Conservation (phyloP, 1,140 invertebrate genomes). For the Ruditapes philippinarum region DNA sequence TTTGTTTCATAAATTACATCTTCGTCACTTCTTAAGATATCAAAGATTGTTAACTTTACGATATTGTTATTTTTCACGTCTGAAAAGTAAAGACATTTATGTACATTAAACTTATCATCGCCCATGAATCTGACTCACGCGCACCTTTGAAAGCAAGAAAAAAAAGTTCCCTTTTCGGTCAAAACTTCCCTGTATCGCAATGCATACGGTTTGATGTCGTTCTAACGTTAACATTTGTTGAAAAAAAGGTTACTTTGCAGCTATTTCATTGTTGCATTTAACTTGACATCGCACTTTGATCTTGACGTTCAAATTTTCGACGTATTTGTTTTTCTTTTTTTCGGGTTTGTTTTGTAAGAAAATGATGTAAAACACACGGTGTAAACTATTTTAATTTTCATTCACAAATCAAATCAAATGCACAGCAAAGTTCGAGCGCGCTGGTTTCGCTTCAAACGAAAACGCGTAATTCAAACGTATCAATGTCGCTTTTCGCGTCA, state of each 20-base stretch:
- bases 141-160: background rate
- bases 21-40: no score
- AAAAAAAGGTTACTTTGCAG: background rate
- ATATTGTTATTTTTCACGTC: no score
- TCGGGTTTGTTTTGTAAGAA: conserved; percentile 9
- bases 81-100: no score
- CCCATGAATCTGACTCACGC: background rate
- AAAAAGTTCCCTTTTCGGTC: background rate
- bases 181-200: background rate
- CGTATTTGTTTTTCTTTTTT: conserved; percentile 17
- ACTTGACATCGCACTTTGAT: conserved; percentile 3
- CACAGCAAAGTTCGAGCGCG: background rate
- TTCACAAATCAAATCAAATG: conserved; percentile 31
- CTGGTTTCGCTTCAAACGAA: conserved; percentile 34
- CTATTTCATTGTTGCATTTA: background rate
- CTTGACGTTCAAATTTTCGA: background rate
- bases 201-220: background rate
- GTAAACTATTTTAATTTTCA: conserved; percentile 35
- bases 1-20: no score
- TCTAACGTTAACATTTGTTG: background rate
- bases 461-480: conserved; percentile 35
- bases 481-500: conserved; percentile 24
- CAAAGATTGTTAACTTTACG: no score
- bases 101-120: no score
- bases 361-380: background rate